A percentile compares a stretch with the other conserved stretches of the same genome.
These are phyloP conservation scores for Tonatia bakeri DNA, from an alignment of 2,113 vertebrate genomes.

Conservation along the genomic window DNA sequence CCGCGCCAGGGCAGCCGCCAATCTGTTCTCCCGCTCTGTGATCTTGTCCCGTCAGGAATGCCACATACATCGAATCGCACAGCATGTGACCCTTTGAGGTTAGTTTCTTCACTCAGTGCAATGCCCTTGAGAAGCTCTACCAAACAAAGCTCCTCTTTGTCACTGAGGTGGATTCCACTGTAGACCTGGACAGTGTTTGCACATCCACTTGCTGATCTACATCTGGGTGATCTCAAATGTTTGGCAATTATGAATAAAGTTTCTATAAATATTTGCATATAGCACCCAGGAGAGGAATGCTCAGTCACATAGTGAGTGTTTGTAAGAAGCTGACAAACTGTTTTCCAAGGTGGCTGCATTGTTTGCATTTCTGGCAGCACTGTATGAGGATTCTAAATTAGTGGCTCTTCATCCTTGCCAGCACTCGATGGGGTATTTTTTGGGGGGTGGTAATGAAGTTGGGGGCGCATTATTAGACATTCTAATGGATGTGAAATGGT, in stretches of 20 bases:
- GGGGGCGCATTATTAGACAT: neutral
- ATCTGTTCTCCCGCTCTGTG: neutral
- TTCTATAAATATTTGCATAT: neutral
- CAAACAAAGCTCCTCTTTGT: neutral
- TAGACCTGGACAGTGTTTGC: neutral
- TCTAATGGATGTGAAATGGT: neutral
- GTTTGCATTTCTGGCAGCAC: neutral
- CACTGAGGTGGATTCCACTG: too few relatives aligned
- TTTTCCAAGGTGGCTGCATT: neutral
- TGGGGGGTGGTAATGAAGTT: neutral
- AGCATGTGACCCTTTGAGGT: neutral
- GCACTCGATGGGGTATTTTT: neutral
- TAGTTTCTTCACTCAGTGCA: neutral
- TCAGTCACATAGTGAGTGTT: neutral
- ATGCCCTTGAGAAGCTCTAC: neutral
- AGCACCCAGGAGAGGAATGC: neutral
- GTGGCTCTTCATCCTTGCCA: neutral
- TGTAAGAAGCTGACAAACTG: neutral
- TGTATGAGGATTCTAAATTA: neutral
- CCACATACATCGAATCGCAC: neutral
- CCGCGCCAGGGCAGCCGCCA: neutral
- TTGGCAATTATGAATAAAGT: neutral
- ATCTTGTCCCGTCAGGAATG: neutral
- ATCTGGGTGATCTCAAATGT: neutral
- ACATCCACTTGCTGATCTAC: neutral